Evolutionary conservation across 2,797 vertebrate species (phyloP).

Genomic region (Botia kubotai): DNA sequence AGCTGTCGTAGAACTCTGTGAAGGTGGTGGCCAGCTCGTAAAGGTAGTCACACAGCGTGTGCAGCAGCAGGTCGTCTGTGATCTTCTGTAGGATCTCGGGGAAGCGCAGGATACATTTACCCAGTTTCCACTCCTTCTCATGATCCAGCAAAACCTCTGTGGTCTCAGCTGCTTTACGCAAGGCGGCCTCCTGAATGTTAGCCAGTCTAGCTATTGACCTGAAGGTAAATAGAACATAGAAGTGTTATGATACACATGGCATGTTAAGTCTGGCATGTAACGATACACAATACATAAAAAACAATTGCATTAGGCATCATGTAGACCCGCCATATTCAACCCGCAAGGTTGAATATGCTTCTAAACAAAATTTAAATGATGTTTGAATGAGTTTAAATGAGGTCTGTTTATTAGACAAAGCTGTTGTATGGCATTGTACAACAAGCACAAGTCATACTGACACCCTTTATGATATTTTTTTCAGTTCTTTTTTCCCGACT

Average conservation of each 20-base stretch:
- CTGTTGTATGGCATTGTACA: too few relatives aligned
- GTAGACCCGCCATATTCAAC: too few relatives aligned
- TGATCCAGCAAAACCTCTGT: conserved; percentile 88
- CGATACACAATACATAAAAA: too few relatives aligned
- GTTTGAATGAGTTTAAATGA: too few relatives aligned
- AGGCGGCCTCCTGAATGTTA: conserved; percentile 81
- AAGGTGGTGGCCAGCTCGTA: conserved; percentile 97
- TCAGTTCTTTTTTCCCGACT: too few relatives aligned
- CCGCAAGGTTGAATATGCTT: too few relatives aligned
- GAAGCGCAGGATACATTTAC: conserved; percentile 92
- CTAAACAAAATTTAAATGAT: too few relatives aligned
- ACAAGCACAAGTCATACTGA: too few relatives aligned
- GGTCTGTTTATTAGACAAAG: too few relatives aligned
- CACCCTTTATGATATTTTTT: too few relatives aligned
- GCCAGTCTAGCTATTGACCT: conserved; percentile 95
- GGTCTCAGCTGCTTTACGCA: conserved; percentile 84
- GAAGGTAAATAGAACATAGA: conserved; percentile 11
- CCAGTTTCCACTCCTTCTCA: conserved; percentile 96
- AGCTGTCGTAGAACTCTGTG: conserved; percentile 98
- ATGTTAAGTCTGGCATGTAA: background rate
- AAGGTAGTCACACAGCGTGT: conserved; percentile 93
- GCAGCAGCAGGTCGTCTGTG: conserved; percentile 90
- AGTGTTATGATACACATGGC: background rate
- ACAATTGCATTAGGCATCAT: too few relatives aligned
- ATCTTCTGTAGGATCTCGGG: conserved; percentile 95